These are phyloP conservation scores for Drosophila falleni DNA, from an alignment of 2,888 invertebrate genomes.

Conservation along the genomic window DNA sequence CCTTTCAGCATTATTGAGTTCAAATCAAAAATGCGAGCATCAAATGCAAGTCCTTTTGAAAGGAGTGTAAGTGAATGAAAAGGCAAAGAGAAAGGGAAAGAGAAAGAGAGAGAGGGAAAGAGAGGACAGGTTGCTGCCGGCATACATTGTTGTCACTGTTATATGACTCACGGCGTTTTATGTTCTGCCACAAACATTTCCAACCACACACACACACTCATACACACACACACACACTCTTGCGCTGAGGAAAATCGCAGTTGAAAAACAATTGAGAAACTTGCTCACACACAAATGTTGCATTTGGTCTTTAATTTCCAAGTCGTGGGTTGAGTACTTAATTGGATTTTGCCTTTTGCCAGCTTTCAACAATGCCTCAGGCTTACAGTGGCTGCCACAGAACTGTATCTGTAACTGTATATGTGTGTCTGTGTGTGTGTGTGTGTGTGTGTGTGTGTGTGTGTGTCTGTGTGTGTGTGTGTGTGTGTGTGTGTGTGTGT, in stretches of 20 bases:
- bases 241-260: slow-evolving; percentile 25
- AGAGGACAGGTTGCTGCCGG: slow-evolving; percentile 3
- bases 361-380: slow-evolving; percentile 34
- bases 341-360: slow-evolving; percentile 52
- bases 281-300: slow-evolving; percentile 46
- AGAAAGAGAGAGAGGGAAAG: neutral
- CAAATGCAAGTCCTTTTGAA: slow-evolving; percentile 22
- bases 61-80: neutral
- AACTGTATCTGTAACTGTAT: slow-evolving; percentile 17
- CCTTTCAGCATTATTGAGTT: slow-evolving; percentile 11
- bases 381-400: slow-evolving; percentile 8
- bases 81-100: neutral
- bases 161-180: slow-evolving; percentile 3
- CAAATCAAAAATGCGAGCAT: slow-evolving; percentile 39
- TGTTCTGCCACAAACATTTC: slow-evolving; percentile 23
- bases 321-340: slow-evolving; percentile 48
- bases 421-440: slow-evolving; percentile 3
- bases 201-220: slow-evolving; percentile 4
- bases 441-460: slow-evolving; percentile 1
- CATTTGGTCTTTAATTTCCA: slow-evolving; percentile 44
- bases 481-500: slow-evolving; percentile 30
- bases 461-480: neutral
- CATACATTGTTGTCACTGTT: slow-evolving; percentile 41
- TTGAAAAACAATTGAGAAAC: slow-evolving; percentile 42
- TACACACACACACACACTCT: neutral